Percentiles rank a stretch among this genome's conserved stretches.
phyloP scores from a whole-genome alignment of 2,888 invertebrate genomes.

The Mellilla xanthometata region DNA sequence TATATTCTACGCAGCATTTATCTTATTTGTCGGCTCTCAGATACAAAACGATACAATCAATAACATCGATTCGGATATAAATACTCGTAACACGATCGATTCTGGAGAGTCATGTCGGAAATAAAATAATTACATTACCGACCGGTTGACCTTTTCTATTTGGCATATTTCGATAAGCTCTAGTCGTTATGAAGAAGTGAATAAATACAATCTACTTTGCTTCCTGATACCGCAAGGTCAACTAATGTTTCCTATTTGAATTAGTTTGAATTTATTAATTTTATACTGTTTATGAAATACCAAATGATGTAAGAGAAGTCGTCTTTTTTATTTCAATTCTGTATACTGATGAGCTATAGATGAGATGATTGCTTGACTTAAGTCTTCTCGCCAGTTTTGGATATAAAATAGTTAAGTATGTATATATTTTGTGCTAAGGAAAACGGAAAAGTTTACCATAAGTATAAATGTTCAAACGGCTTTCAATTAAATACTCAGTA shows the following conservation, averaged over 20 bases:
- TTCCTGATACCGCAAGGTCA: constrained; percentile 54
- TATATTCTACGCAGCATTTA: not conserved
- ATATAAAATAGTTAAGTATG: no score
- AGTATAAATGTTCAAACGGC: no score
- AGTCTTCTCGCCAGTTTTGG: no score
- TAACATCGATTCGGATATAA: constrained; percentile 5
- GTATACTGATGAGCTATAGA: not conserved
- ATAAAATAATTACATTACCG: constrained; percentile 30
- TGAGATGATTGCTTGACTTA: no score
- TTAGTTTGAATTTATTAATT: constrained; percentile 42
- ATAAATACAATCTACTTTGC: constrained; percentile 44
- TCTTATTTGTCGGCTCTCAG: not conserved
- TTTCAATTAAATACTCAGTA: no score
- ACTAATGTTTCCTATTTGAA: constrained; percentile 46
- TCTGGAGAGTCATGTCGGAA: constrained; percentile 44
- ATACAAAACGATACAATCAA: no score
- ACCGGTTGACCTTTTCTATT: constrained; percentile 55
- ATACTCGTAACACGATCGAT: not conserved
- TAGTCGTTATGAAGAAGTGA: constrained; percentile 33
- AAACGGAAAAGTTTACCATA: no score
- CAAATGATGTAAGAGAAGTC: not conserved
- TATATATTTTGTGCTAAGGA: no score
- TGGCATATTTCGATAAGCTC: constrained; percentile 42
- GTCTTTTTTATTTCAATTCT: not conserved
- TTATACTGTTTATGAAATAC: constrained; percentile 7